A percentile compares a stretch with the other conserved stretches of the same genome.
Evolutionary conservation across 2,797 vertebrate species (phyloP).

Genomic region (Micromesistius poutassou): DNA sequence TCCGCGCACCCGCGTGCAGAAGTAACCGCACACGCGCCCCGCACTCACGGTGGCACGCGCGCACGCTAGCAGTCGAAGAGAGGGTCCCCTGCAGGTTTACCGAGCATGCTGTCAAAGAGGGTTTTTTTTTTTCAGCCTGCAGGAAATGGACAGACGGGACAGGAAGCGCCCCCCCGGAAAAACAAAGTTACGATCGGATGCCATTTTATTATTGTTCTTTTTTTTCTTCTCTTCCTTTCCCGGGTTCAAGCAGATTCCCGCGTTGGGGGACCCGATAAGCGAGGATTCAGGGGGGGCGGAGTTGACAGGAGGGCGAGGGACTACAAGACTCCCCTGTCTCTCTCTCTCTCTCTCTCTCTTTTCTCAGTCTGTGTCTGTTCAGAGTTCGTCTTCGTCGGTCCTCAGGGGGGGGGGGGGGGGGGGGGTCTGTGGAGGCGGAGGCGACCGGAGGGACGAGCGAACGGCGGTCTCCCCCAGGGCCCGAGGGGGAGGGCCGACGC

Average conservation of each 20-base stretch:
- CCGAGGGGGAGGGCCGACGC: background rate
- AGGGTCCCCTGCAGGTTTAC: conserved; percentile 62
- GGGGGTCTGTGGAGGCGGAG: background rate
- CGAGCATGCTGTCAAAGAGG: conserved; percentile 65
- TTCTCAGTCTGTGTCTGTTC: conserved; percentile 2
- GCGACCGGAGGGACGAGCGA: conserved; percentile 12
- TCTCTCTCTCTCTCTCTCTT: conserved; percentile 18
- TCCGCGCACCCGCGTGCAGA: background rate
- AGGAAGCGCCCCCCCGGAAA: conserved; percentile 42
- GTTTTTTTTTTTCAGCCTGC: conserved; percentile 37
- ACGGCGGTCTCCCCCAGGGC: conserved; percentile 14
- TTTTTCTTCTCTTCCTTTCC: background rate
- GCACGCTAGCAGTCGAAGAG: conserved; percentile 49
- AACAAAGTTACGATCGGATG: background rate
- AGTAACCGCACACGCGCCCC: conserved; percentile 25
- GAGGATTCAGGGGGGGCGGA: background rate
- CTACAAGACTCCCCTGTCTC: conserved; percentile 32
- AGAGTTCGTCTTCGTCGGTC: conserved; percentile 30
- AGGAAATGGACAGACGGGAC: conserved; percentile 17
- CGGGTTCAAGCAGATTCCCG: background rate
- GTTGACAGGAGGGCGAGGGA: conserved; percentile 2
- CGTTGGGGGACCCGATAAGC: background rate
- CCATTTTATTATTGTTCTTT: background rate
- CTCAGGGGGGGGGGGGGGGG: no score
- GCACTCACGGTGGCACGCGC: conserved; percentile 16